phyloP scores from a whole-genome alignment of 2,113 vertebrate genomes.

The Psammodynastes pulverulentus region DNA sequence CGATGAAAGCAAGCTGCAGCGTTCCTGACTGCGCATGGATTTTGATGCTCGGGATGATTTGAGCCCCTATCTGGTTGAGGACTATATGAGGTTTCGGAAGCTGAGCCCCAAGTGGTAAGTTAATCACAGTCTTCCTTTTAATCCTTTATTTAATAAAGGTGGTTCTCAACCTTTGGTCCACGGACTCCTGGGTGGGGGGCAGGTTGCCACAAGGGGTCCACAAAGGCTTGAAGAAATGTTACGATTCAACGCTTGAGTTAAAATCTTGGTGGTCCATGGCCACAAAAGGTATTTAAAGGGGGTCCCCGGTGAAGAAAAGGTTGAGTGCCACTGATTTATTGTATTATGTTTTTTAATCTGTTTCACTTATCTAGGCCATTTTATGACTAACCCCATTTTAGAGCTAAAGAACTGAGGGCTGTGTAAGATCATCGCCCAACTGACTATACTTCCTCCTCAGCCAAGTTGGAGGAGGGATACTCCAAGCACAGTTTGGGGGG shows the following conservation, averaged over 20 bases:
- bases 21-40: constrained; percentile 22
- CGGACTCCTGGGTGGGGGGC: neutral
- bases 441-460: neutral
- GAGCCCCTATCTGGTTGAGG: constrained; percentile 18
- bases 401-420: neutral
- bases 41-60: constrained; percentile 42
- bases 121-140: neutral
- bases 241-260: neutral
- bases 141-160: constrained; percentile 4
- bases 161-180: neutral
- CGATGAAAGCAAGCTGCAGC: constrained; percentile 19
- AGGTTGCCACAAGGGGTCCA: neutral
- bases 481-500: neutral
- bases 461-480: neutral
- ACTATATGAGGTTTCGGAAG: neutral
- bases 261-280: neutral
- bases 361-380: neutral
- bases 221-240: neutral
- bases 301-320: neutral
- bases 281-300: neutral
- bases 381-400: neutral
- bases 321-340: neutral
- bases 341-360: neutral
- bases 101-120: constrained; percentile 58
- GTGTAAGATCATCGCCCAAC: neutral